phyloP scores from a whole-genome alignment of 2,113 vertebrate genomes.

The Trochalopteron elliotii region DNA sequence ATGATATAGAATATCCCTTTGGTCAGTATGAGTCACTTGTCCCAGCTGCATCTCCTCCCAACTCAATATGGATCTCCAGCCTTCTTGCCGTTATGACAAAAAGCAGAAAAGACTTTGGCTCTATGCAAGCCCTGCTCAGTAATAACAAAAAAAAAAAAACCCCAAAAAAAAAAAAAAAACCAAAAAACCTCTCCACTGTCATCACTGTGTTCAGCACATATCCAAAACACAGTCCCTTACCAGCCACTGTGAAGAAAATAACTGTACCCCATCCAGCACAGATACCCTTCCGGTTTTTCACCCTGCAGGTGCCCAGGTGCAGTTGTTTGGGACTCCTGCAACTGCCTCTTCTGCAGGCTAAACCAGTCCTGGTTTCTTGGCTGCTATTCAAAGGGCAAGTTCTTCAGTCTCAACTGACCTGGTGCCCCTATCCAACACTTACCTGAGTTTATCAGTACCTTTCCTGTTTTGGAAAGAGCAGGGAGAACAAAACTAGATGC shows the following conservation, averaged over 20 bases:
- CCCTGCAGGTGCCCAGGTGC: background rate
- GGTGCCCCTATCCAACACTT: background rate
- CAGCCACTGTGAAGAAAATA: background rate
- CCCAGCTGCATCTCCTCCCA: rapidly evolving
- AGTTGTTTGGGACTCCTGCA: background rate
- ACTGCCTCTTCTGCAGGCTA: background rate
- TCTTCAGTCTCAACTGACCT: background rate
- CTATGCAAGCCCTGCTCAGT: background rate
- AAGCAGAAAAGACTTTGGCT: background rate
- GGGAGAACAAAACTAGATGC: background rate
- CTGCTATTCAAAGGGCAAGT: background rate
- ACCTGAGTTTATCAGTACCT: background rate
- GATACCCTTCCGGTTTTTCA: background rate
- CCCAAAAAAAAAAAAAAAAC: too few species aligned
- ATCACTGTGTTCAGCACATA: background rate
- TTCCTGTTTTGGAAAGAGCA: background rate
- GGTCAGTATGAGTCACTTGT: background rate
- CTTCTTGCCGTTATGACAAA: background rate
- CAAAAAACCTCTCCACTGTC: background rate
- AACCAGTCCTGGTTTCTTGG: background rate
- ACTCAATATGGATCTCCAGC: background rate
- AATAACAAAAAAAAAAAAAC: background rate
- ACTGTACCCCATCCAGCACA: background rate
- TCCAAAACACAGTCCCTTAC: background rate
- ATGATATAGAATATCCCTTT: background rate